Evolutionary conservation across 2,113 vertebrate genomes (phyloP).

Genomic region (Felis chaus): DNA sequence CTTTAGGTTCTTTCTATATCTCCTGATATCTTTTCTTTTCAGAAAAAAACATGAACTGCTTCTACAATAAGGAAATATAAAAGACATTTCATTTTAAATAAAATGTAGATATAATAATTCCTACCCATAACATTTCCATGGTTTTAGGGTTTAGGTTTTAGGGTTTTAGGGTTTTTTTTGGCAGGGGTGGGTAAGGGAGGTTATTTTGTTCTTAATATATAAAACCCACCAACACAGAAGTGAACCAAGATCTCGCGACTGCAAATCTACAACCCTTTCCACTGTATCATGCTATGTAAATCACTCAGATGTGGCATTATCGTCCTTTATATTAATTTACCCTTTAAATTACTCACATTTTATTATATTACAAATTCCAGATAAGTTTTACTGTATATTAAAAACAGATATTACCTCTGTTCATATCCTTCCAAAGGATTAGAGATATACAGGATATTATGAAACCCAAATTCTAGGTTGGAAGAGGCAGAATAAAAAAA

Average conservation of each 20-base stretch:
- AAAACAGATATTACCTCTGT: neutral
- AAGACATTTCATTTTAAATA: neutral
- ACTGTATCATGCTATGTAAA: neutral
- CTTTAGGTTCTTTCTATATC: neutral
- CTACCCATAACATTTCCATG: neutral
- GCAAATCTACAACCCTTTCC: neutral
- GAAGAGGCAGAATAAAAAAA: neutral
- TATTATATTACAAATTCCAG: slow-evolving; percentile 21
- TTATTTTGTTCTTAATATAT: slow-evolving; percentile 1
- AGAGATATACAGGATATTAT: neutral
- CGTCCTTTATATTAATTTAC: neutral
- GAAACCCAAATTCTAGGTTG: neutral
- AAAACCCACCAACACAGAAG: slow-evolving; percentile 17
- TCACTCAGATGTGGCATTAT: neutral
- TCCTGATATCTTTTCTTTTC: neutral
- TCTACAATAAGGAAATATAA: slow-evolving; percentile 20
- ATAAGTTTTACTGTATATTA: neutral
- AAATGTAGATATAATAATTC: neutral
- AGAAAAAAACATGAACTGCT: neutral
- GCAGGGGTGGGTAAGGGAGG: rapidly evolving
- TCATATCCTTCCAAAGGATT: slow-evolving; percentile 8
- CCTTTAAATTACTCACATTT: slow-evolving; percentile 15
- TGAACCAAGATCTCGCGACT: neutral
- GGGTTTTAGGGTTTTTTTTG: neutral
- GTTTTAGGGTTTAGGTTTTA: neutral